Conservation (phyloP, 2,113 vertebrate species). For the Ceyx margarethae region DNA sequence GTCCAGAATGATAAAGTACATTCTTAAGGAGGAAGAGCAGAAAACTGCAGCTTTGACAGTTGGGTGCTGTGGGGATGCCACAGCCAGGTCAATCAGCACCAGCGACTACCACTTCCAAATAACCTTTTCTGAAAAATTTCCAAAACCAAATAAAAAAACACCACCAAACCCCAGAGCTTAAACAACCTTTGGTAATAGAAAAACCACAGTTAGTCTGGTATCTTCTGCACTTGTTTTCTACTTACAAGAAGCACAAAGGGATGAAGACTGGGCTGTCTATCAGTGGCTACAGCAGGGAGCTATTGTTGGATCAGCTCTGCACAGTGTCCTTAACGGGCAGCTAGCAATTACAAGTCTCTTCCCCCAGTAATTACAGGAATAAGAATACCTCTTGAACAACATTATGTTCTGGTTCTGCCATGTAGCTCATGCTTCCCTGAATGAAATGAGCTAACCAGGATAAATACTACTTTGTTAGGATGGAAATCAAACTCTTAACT, state of each 20-base stretch:
- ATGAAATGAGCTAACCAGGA: not conserved
- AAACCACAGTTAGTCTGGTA: not conserved
- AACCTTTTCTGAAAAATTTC: not conserved
- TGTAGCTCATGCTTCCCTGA: fast-evolving
- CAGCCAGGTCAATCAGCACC: not conserved
- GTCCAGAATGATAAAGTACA: not conserved
- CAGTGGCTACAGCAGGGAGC: not conserved
- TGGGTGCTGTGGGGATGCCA: not conserved
- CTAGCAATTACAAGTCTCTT: constrained; percentile 7
- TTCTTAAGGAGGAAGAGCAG: not conserved
- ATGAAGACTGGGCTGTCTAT: not conserved
- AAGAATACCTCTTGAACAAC: not conserved
- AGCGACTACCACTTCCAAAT: not conserved
- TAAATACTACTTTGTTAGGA: not conserved
- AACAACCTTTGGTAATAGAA: not conserved
- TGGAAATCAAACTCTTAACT: not conserved
- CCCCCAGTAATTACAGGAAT: not conserved
- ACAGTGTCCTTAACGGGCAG: not conserved
- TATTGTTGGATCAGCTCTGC: not conserved
- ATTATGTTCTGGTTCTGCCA: not conserved
- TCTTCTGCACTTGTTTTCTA: not conserved
- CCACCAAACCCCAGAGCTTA: not conserved
- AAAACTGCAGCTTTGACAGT: not conserved
- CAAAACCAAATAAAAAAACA: not conserved
- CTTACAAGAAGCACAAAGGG: not conserved